Base-by-base conservation (phyloP, 1,140 invertebrate species). In the Cataglyphis hispanica region DNA sequence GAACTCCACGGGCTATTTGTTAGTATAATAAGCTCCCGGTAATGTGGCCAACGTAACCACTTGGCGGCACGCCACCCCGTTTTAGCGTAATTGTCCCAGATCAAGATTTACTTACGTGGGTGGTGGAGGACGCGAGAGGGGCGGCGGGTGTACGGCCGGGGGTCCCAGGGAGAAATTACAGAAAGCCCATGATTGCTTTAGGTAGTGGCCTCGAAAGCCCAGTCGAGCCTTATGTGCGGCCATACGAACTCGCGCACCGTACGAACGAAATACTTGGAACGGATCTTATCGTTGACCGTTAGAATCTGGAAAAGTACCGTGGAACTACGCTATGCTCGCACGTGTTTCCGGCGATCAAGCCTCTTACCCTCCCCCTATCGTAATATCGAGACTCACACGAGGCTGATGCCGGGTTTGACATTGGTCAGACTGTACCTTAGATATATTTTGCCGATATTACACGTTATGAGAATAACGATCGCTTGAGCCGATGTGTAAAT, bases 11-110 rank as follows among this genome's bases (percentile, higher is more conserved):
- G 94, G 93, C 94, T 93, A 95, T 95, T 95, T 95, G 94, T 95
- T 95, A 95, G 94, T 95, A 95, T 95, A 95, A 95, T 95, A 94
- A 95, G 89, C 85, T 85, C 87, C 90, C 92, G 91, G 94, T 93
- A 94, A 94, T 93, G 93, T 93, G 94, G 93, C 93, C 91, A 93
- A 92, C 92, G 90, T 94, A 95, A 95, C 94, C 94, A 92, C 94
- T 93, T 87, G 93, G 80, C 92, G 91, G 92, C 94, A 95, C 94
- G 94, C 94, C 94, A 95, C 88, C 86, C 91, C 93, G 93, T 93
- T 95, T 94, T 94, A 94, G 86, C 91, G 93, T 94, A 95, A 95
- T 95, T 94, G 94, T 94, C 92, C 93, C 92, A 94, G 93, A 94
- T 94, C 91, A 90, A 86, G 92, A 95, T 95, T 95, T 95, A 94